These are phyloP conservation scores for Drosophila asahinai DNA, from an alignment of 1,140 invertebrate species.

Conservation along the genomic window DNA sequence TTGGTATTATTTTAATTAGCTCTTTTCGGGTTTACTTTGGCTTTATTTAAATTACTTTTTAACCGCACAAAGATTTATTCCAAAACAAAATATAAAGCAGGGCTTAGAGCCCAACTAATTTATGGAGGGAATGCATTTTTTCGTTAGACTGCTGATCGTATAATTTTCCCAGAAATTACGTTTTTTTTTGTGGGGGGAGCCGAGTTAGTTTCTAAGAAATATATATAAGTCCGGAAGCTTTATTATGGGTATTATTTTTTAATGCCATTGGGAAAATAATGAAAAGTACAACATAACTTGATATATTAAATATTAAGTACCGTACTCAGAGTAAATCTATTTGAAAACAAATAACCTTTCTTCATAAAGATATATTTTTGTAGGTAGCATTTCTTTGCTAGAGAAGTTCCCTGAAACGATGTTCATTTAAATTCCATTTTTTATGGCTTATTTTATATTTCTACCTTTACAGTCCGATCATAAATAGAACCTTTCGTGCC, in stretches of 20 bases:
- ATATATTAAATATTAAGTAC: neutral
- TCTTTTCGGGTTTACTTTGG: conserved; percentile 34
- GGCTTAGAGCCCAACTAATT: conserved; percentile 55
- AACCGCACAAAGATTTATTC: conserved; percentile 66
- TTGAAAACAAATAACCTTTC: too few species aligned
- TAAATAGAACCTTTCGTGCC: conserved; percentile 20
- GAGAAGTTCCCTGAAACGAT: too few species aligned
- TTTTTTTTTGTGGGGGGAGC: conserved; percentile 3
- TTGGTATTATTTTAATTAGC: conserved; percentile 82
- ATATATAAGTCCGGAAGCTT: conserved; percentile 5
- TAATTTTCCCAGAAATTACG: conserved; percentile 54
- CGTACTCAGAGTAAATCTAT: too few species aligned
- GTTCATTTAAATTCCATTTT: neutral
- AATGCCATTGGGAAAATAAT: neutral
- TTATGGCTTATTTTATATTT: neutral
- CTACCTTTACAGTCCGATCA: neutral
- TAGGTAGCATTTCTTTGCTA: too few species aligned
- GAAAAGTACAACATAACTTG: neutral
- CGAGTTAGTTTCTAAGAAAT: conserved; percentile 26
- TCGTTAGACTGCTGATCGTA: conserved; percentile 58
- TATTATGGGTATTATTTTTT: conserved; percentile 1
- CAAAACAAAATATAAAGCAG: conserved; percentile 29
- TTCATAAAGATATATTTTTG: too few species aligned
- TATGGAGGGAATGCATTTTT: conserved; percentile 69
- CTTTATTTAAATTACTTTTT: conserved; percentile 63